Evolutionary conservation across 2,113 vertebrate genomes (phyloP).

Genomic region (Nibea albiflora): DNA sequence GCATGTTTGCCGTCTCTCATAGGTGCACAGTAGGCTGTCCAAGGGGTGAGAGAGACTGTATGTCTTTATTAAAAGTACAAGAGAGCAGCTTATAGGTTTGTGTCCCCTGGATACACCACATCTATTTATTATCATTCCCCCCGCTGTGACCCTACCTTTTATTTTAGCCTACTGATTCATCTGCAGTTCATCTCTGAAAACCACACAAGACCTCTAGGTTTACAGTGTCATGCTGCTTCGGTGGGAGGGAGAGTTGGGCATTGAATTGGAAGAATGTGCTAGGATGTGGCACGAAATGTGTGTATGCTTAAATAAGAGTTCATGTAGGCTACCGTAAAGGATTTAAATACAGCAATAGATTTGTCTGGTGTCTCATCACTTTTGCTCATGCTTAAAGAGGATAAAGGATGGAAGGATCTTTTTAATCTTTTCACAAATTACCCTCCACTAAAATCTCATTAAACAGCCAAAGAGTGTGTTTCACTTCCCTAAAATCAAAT

Average conservation of each 20-base stretch:
- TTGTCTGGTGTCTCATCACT: slow-evolving; percentile 8
- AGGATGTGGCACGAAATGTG: slow-evolving; percentile 42
- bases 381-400: slow-evolving; percentile 4
- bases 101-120: slow-evolving; percentile 85
- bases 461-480: neutral
- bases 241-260: slow-evolving; percentile 48
- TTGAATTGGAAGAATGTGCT: slow-evolving; percentile 29
- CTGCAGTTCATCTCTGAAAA: slow-evolving; percentile 89
- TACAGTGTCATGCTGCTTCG: slow-evolving; percentile 82
- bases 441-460: neutral
- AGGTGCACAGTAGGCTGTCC: slow-evolving; percentile 67
- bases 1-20: slow-evolving; percentile 64
- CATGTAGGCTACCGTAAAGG: slow-evolving; percentile 40
- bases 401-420: neutral
- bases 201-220: slow-evolving; percentile 88
- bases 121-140: slow-evolving; percentile 89
- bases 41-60: slow-evolving; percentile 36
- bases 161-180: slow-evolving; percentile 95
- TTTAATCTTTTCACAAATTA: neutral
- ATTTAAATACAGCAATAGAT: neutral
- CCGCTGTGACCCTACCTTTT: slow-evolving; percentile 88
- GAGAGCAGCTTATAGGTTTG: slow-evolving; percentile 75
- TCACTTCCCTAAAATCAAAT: slow-evolving; percentile 40
- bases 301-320: slow-evolving; percentile 36
- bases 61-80: slow-evolving; percentile 80